Base-by-base conservation (phyloP, 2,888 invertebrate genomes). In the Scrobipalpa costella region DNA sequence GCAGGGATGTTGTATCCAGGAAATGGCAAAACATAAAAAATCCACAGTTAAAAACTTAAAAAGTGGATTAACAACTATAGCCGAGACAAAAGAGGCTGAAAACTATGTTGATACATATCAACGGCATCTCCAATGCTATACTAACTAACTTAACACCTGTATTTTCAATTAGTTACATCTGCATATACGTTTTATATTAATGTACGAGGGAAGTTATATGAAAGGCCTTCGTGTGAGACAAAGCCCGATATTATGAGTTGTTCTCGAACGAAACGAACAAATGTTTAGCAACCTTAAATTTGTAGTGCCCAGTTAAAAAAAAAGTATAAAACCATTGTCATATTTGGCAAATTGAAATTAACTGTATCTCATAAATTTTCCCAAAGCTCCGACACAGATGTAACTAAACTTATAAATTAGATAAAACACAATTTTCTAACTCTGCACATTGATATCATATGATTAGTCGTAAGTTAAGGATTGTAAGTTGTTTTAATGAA, bases 371-470 rank as follows among this genome's bases (percentile, higher is more conserved):
- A 40, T 13, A 2, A 3, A 40, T 13, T 7, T n/a, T 44, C 15
- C n/a, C n/a, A n/a, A n/a, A 15, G n/a, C 27, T 27, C 13, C 13
- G 1, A n/a, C n/a, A n/a, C 44, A 15, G 44, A 44, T 44, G 44
- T 44, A 44, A 44, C 44, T 44, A 44, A 44, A n/a, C 44, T 44
- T 44, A 44, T 44, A 44, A 34, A 50, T 21, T 63, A 59, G 69
- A 66, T 66, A 74, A 69, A 70, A 72, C 67, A 73, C 75, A 76
- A 77, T 71, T 71, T 73, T 27, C 75, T 79, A 80, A 81, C 68
- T 75, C 72, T 77, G 81, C 83, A 82, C 82, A 71, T 73, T 72
- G 44, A 74, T 77, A 77, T 72, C 69, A 72, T 72, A 68, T 15
- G 36, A 40, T 33, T 65, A 69, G 59, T 55, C 21, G 34, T 62